These are phyloP conservation scores for Zhuqinia jingwanae DNA, from an alignment of 2,888 invertebrate genomes.

Conservation along the genomic window DNA sequence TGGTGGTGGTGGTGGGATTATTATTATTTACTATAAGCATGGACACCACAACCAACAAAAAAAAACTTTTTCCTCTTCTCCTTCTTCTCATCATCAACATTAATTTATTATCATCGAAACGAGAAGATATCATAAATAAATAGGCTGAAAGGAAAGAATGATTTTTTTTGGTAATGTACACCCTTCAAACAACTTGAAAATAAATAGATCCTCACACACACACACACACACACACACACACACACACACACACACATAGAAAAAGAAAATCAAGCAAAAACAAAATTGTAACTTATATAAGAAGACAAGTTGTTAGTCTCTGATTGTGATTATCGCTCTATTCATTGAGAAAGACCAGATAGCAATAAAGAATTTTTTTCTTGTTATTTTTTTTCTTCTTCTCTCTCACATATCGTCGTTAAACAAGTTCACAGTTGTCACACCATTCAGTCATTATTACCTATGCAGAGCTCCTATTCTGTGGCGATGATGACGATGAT, in stretches of 20 bases:
- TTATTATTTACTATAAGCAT: not conserved
- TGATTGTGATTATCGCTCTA: constrained; percentile 40
- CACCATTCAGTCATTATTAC: constrained; percentile 49
- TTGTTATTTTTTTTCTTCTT: constrained; percentile 27
- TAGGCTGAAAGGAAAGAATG: constrained; percentile 31
- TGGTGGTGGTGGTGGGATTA: constrained; percentile 13
- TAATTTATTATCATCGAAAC: constrained; percentile 59
- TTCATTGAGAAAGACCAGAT: constrained; percentile 31
- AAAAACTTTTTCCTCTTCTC: constrained; percentile 27
- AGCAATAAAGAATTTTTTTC: constrained; percentile 23
- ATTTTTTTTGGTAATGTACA: constrained; percentile 25
- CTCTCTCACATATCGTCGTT: no score
- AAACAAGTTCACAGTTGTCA: constrained; percentile 61
- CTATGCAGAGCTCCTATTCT: not conserved
- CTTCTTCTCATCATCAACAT: constrained; percentile 20
- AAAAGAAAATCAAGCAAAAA: not conserved
- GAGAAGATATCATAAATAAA: constrained; percentile 46
- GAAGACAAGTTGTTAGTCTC: constrained; percentile 39
- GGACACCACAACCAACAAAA: not conserved
- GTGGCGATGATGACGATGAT: no score
- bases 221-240: not conserved
- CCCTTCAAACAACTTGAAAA: constrained; percentile 21
- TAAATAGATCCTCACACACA: constrained; percentile 33
- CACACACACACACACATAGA: not conserved
- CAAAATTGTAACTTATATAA: not conserved